These are phyloP conservation scores for Tethya wilhelma DNA, from an alignment of 37 sponge, comb jelly and placozoan genomes.

Conservation along the genomic window DNA sequence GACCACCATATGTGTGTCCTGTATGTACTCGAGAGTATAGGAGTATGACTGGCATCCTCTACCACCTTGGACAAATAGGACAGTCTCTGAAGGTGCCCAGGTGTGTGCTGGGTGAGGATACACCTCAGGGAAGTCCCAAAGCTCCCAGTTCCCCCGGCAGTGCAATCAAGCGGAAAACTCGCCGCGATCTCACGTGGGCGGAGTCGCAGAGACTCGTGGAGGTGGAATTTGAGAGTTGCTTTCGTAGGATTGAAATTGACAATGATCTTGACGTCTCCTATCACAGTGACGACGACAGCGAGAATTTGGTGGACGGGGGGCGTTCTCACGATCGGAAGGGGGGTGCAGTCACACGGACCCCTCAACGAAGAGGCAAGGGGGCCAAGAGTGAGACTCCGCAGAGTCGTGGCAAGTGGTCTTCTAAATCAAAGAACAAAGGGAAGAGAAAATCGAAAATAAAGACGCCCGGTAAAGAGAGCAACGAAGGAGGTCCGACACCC, in stretches of 20 bases:
- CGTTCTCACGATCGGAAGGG: neutral
- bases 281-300: conserved; percentile 25
- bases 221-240: conserved; percentile 62
- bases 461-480: neutral
- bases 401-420: conserved; percentile 9
- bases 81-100: conserved; percentile 40
- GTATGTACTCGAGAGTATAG: conserved; percentile 64
- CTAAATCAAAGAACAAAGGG: conserved; percentile 36
- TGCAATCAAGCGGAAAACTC: conserved; percentile 28
- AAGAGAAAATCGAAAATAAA: conserved; percentile 62
- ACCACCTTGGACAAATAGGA: conserved; percentile 69
- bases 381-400: conserved; percentile 1
- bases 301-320: neutral
- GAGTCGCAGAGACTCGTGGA: conserved; percentile 85
- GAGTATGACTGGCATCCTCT: conserved; percentile 74
- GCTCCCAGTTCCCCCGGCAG: conserved; percentile 1
- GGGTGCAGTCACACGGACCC: neutral
- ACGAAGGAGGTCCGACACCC: neutral
- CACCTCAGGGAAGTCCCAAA: conserved; percentile 24
- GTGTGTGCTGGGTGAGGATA: conserved; percentile 33
- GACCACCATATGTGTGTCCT: conserved; percentile 72
- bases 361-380: conserved; percentile 23
- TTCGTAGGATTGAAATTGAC: conserved; percentile 72
- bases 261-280: conserved; percentile 24
- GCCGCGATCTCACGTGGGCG: conserved; percentile 79